Base-by-base conservation (phyloP, 1,140 invertebrate species). In the Microplitis mediator region DNA sequence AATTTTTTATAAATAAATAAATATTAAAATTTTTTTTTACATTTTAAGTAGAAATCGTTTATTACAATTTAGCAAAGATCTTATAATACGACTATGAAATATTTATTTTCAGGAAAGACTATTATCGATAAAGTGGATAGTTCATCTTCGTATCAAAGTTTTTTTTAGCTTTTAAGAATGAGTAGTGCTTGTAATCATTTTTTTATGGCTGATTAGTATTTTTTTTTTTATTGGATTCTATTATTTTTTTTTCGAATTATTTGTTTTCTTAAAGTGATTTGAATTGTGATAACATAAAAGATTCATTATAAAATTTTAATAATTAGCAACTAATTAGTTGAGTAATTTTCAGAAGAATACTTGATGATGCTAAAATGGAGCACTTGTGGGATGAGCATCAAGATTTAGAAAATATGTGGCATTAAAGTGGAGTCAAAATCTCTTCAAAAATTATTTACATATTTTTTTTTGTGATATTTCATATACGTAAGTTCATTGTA, bases 311-410 rank as follows among this genome's bases (percentile, higher is more conserved):
- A 45, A 14, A 56, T 56, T 16, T 23, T 23, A 56, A 56, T 56
- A 56, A 56, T 2, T 14, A 56, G 16, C 5, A 23, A 56, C n/a
- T 69, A 45, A 45, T 69, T 35, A 35, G 39, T 69, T 23, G 8
- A 52, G 39, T 60, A 31, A 50, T 31, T 70, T 70, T 62, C 58
- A 70, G 68, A 32, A 60, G 60, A 70, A 70, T 70, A 50, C 39
- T 70, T 13, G 58, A 70, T 50, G 68, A 70, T 45, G 68, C 68
- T 51, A 70, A 70, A 31, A 54, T 54, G 68, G 68, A 70, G 16
- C 68, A 70, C 4, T 31, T 70, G 14, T 70, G 68, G 68, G 68
- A 70, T 34, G 68, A 70, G 31, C 58, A 52, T 62, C 68, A 62
- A 9, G 68, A 70, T n/a, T 16, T 62, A 31, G 68, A 70, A 62